These are phyloP conservation scores for Lithosia quadra DNA, from an alignment of 2,888 invertebrate genomes.

Conservation along the genomic window DNA sequence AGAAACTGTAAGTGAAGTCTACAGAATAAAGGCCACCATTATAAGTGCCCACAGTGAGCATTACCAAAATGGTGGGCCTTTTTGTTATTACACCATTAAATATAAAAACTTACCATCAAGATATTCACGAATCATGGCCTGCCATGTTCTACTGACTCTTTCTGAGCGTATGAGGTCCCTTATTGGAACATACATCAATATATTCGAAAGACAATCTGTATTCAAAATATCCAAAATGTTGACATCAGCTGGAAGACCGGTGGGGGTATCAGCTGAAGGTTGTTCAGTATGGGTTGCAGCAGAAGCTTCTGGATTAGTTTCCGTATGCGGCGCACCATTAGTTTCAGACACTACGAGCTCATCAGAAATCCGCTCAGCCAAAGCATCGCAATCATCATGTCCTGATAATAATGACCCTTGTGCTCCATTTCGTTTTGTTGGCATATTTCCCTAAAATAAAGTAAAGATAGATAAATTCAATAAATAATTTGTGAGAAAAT, in stretches of 20 bases:
- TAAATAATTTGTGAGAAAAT: not conserved
- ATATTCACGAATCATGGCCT: conserved; percentile 80
- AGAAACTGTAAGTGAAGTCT: not conserved
- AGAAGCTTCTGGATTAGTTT: not conserved
- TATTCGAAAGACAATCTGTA: conserved; percentile 85
- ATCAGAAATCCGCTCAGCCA: not conserved
- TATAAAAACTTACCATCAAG: conserved; percentile 67
- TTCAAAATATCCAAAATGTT: conserved; percentile 83
- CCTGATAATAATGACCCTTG: not conserved
- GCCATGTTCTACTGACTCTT: conserved; percentile 87
- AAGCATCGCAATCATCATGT: not conserved
- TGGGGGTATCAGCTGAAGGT: conserved; percentile 21
- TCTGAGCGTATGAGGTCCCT: conserved; percentile 85
- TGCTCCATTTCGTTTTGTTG: not conserved
- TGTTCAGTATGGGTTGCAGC: not conserved
- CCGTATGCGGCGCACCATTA: not conserved
- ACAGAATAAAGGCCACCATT: not conserved
- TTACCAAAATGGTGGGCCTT: too few relatives aligned
- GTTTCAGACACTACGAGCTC: not conserved
- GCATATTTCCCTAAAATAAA: conserved; percentile 12
- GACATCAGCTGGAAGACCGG: conserved; percentile 17
- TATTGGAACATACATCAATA: conserved; percentile 83
- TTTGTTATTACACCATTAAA: too few relatives aligned
- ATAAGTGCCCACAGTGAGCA: not conserved
- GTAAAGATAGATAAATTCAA: not conserved